Evolutionary conservation across 2,797 vertebrate species (phyloP).

Genomic region (Cetoscarus ocellatus): DNA sequence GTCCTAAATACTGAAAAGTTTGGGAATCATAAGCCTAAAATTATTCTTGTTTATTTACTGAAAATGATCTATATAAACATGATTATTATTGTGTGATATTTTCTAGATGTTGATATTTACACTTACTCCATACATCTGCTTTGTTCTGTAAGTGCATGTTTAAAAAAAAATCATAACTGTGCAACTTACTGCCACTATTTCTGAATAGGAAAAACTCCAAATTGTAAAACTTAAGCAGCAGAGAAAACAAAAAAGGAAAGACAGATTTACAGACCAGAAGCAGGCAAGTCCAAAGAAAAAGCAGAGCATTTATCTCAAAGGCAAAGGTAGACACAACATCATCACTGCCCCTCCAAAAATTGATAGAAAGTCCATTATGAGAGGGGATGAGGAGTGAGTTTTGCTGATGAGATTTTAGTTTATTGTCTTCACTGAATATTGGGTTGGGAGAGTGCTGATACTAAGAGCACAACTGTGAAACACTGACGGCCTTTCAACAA

Average conservation of each 20-base stretch:
- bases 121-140: too few species aligned
- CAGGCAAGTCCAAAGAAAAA: constrained; percentile 30
- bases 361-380: constrained; percentile 58
- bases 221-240: constrained; percentile 33
- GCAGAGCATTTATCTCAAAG: constrained; percentile 37
- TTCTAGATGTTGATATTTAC: too few species aligned
- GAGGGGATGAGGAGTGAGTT: constrained; percentile 33
- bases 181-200: too few species aligned
- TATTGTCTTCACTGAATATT: constrained; percentile 28
- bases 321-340: constrained; percentile 48
- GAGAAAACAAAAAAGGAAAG: constrained; percentile 18
- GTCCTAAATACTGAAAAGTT: too few species aligned
- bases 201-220: constrained; percentile 5
- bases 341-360: constrained; percentile 29
- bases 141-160: too few species aligned
- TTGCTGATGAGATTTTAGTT: constrained; percentile 62
- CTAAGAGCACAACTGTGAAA: constrained; percentile 15
- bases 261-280: constrained; percentile 34
- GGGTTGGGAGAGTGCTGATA: constrained; percentile 15
- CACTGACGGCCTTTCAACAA: constrained; percentile 15
- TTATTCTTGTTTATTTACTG: too few species aligned
- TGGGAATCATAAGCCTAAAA: too few species aligned
- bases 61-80: too few species aligned
- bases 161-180: too few species aligned
- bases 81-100: too few species aligned